Evolutionary conservation across 2,888 invertebrate species (phyloP).

Genomic region (Entomobrya proxima): DNA sequence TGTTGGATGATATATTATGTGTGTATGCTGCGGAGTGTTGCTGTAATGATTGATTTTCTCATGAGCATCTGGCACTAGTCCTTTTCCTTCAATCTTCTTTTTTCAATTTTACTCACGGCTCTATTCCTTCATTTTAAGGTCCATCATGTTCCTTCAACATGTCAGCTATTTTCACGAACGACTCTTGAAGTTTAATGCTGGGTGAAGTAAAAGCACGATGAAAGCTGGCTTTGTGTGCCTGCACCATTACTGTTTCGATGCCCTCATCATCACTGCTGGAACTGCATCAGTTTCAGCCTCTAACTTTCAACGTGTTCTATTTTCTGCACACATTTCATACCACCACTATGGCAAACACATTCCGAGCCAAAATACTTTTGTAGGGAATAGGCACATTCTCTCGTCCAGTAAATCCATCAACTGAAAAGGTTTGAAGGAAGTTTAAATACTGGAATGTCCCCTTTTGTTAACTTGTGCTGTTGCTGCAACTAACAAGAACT

Average conservation of each 20-base stretch:
- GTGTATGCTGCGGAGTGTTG: not conserved
- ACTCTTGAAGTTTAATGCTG: conserved; percentile 25
- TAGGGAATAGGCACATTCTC: not conserved
- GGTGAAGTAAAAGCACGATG: not conserved
- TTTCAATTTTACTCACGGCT: conserved; percentile 26
- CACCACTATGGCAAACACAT: not conserved
- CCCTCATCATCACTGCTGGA: not conserved
- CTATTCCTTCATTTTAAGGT: conserved; percentile 10
- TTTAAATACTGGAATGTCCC: conserved; percentile 31
- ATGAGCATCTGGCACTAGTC: conserved; percentile 40
- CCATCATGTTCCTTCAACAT: conserved; percentile 34
- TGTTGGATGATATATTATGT: too few species aligned
- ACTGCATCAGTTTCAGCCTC: not conserved
- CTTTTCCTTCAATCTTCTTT: conserved; percentile 43
- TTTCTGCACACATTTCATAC: not conserved
- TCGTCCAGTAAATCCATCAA: conserved; percentile 13
- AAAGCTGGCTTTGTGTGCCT: not conserved
- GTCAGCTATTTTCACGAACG: conserved; percentile 32
- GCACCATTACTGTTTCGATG: not conserved
- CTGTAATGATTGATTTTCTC: conserved; percentile 47
- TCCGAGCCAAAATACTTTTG: too few species aligned
- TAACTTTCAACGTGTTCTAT: not conserved
- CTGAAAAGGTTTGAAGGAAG: conserved; percentile 23
- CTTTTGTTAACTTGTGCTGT: conserved; percentile 12
- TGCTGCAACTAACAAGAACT: not conserved